A percentile compares a stretch with the other conserved stretches of the same genome.
phyloP scores from a whole-genome alignment of 1,140 invertebrate species.

The Adoxophyes honmai region DNA sequence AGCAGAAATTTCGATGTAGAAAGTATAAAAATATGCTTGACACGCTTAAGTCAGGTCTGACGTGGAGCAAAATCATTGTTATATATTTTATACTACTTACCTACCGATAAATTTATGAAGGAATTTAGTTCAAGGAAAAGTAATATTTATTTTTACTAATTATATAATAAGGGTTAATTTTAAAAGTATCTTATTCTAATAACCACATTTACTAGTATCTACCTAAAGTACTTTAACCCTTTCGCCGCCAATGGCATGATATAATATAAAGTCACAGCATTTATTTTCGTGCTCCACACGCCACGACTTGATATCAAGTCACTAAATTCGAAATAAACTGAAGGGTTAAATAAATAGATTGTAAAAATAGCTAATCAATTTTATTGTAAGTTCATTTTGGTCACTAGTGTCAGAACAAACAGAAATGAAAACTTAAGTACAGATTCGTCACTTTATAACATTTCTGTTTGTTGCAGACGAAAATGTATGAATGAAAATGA shows the following conservation, averaged over 20 bases:
- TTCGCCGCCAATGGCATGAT: neutral
- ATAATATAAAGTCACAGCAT: neutral
- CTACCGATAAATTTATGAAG: neutral
- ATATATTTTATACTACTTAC: conserved; percentile 1
- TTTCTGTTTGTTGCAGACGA: no score
- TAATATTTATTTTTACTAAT: neutral
- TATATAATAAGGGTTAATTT: conserved; percentile 6
- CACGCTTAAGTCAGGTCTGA: neutral
- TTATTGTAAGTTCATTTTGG: neutral
- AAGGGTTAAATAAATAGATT: neutral
- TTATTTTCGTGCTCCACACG: neutral
- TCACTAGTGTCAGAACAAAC: neutral
- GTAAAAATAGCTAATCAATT: neutral
- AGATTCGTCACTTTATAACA: neutral
- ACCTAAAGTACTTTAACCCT: conserved; percentile 5
- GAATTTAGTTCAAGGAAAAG: neutral
- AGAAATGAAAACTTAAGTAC: neutral
- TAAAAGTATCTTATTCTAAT: neutral
- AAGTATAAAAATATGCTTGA: conserved; percentile 4
- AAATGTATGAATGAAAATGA: neutral
- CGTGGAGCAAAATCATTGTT: conserved; percentile 4
- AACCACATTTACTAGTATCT: neutral
- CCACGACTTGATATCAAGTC: neutral
- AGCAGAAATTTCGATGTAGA: neutral
- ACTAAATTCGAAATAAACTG: neutral